Evolutionary conservation across 2,888 invertebrate genomes (phyloP).

Genomic region (Harmothoe impar): DNA sequence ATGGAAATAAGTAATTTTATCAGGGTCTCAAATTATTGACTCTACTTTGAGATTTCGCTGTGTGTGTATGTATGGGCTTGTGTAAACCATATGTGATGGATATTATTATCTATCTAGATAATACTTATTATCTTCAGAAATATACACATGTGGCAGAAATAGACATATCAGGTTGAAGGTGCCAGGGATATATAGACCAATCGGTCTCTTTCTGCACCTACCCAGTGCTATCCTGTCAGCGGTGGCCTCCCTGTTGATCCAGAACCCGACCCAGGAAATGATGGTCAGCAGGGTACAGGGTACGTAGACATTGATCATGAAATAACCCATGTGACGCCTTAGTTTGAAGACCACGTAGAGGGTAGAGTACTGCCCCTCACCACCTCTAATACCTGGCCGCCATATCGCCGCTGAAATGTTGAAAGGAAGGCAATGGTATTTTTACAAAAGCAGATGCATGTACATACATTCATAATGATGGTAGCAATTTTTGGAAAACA

Average conservation of each 20-base stretch:
- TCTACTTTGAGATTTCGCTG: no score
- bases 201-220: slow-evolving; percentile 78
- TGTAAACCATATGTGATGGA: no score
- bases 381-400: not conserved
- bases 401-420: not conserved
- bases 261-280: slow-evolving; percentile 97
- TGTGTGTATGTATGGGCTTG: no score
- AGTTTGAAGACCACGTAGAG: slow-evolving; percentile 96
- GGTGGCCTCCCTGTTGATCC: slow-evolving; percentile 97
- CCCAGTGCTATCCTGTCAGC: slow-evolving; percentile 95
- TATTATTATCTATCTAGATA: no score
- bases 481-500: no score
- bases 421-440: not conserved
- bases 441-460: not conserved
- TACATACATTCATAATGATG: no score
- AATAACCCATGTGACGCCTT: slow-evolving; percentile 95
- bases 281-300: slow-evolving; percentile 97
- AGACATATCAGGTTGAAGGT: no score
- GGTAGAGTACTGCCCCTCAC: slow-evolving; percentile 86
- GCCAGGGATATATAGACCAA: not conserved
- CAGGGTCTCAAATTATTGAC: no score
- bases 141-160: no score
- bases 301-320: slow-evolving; percentile 96
- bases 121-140: no score
- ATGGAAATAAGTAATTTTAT: no score